Evolutionary conservation across 2,888 invertebrate species (phyloP), one percentile per base, ranked within the genome.

Genomic region (Acronicta leporina): DNA sequence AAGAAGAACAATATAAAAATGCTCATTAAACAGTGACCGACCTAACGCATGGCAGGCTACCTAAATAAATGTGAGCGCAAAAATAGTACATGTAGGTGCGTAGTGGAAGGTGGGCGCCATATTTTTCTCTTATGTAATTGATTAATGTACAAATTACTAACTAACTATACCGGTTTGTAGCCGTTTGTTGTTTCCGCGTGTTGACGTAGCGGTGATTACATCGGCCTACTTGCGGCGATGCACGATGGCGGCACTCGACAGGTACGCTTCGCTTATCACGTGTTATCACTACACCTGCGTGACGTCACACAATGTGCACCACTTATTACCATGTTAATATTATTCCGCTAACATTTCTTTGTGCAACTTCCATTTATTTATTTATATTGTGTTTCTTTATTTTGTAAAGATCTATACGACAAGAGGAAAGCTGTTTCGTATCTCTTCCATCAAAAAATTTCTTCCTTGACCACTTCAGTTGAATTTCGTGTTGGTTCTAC

Each of bases 271-370:
- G 63, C 67, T n/a, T 75, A 79, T 80, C 83, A 77, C 58, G 63
- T 75, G 82, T 85, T 88, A 89, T 90, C 89, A 82, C 66, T 73
- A 77, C 83, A 88, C 89, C 87, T 88, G 89, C 60, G 82, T 87
- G 87, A 88, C 89, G 88, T 89, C 88, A 87, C 81, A 61, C 64
- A 38, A 51, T 14, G 62, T 25, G 51, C 41, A 15, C 40, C 50
- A 45, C 45, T 43, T 62, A 61, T 52, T 27, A 43, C 42, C 48
- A 50, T 66, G 60, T 44, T 47, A 66, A 56, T 65, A 30, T 20
- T 4, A 20, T 20, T 20, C 20, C 2, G 20, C 30, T 54, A 41
- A 25, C 57, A 43, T 53, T 35, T 69, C 30, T 44, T 30, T 44
- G 33, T 33, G 33, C 2, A 38, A n/a, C 13, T 30, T 30, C 27